Conservation (phyloP, 1,140 invertebrate species). For the Hycleus cichorii region DNA sequence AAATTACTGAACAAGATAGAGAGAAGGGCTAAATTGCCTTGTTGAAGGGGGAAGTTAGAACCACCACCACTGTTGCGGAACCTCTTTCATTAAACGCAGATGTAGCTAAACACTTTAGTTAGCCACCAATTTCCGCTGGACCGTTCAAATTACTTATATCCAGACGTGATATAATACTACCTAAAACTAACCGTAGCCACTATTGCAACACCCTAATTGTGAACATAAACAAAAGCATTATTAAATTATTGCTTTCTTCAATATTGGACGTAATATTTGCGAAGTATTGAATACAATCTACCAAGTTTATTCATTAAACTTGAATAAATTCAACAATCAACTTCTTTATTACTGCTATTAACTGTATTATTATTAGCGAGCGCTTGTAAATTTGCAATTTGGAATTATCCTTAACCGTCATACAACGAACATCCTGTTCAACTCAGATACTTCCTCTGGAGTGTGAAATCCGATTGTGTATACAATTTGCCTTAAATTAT, state of each 20-base stretch:
- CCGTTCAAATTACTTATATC: conserved; percentile 16
- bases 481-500: conserved; percentile 19
- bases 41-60: too few species aligned
- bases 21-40: too few species aligned
- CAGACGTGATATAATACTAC: conserved; percentile 9
- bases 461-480: conserved; percentile 25
- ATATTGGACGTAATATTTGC: too few species aligned
- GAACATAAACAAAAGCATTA: conserved; percentile 14
- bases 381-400: too few species aligned
- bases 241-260: conserved; percentile 1
- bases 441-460: conserved; percentile 18
- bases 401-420: too few species aligned
- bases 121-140: conserved; percentile 13
- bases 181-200: conserved; percentile 11
- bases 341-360: too few species aligned
- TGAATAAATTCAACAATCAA: too few species aligned
- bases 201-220: conserved; percentile 4
- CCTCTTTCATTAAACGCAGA: conserved; percentile 18
- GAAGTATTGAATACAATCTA: too few species aligned
- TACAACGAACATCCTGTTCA: background rate
- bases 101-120: conserved; percentile 17
- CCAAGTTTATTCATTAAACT: too few species aligned
- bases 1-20: too few species aligned
- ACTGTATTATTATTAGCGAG: too few species aligned
- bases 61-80: background rate